Evolutionary conservation across 2,113 vertebrate species (phyloP), one percentile per base, ranked within the genome.

Genomic region (Platysteira castanea): DNA sequence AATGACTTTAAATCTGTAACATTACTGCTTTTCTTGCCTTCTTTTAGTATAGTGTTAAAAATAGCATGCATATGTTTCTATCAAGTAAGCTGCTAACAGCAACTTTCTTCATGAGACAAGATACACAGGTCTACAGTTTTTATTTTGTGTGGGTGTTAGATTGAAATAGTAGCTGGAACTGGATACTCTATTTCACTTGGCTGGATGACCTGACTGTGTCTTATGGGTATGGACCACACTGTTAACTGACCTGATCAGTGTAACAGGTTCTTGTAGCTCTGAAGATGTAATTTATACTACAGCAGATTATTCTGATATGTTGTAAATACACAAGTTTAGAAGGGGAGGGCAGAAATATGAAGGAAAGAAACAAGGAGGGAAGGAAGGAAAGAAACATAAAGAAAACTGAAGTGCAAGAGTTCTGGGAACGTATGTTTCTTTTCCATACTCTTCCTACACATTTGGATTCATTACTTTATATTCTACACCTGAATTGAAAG

Each of bases 201-300:
- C 5, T 78, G 33, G 7, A 22, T 67, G 24, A 41, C 23, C 26
- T 70, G 42, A 30, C 15, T 64, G 3, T 28, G 5, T 42, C 8
- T 22, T 41, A 4, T 0, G 4, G 24, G 11, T 57, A 20, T 59
- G 24, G 10, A 24, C 37, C 7, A 12, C 6, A 2, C 23, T 90
- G 20, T 37, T 39, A 18, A 18, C 50, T 65, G 30, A n/a, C 23
- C 9, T 49, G 10, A 26, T 19, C 0, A 0, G 1, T 24, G 23
- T 67, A 65, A 47, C 27, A 37, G 15, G 11, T 61, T 47, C 14
- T 52, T 71, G 23, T 53, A 30, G 22, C 46, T 82, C 22, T 53
- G 17, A 87, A 59, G 47, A 50, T 49, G 7, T 60, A 20, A 37
- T 68, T 35, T 75, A 27, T 71, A 52, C 19, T 60, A 10, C 30